A percentile compares a stretch with the other conserved stretches of the same genome.
phyloP scores from a whole-genome alignment of 2,113 vertebrate genomes.

The Syrrhaptes paradoxus region DNA sequence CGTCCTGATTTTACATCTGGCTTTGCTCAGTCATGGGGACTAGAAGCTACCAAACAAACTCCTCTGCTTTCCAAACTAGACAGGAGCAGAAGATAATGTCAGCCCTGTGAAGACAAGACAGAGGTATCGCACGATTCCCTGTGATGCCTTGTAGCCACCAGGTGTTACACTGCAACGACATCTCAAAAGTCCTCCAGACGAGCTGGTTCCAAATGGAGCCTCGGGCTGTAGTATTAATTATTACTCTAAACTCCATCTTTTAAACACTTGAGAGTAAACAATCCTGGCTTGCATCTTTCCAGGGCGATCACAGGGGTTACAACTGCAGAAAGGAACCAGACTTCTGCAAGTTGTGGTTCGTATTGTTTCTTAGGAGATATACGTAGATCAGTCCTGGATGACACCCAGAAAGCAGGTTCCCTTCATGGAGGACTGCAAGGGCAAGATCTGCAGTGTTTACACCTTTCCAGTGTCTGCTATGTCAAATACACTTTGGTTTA shows the following conservation, averaged over 20 bases:
- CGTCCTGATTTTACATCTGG: neutral
- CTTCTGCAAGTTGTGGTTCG: neutral
- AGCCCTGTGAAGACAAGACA: neutral
- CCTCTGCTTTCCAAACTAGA: neutral
- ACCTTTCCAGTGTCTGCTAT: neutral
- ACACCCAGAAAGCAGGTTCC: neutral
- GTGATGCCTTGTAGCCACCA: neutral
- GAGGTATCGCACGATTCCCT: neutral
- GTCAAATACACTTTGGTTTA: neutral
- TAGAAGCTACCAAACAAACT: neutral
- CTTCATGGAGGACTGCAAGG: neutral
- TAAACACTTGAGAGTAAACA: neutral
- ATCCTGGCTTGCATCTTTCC: neutral
- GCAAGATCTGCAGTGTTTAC: neutral
- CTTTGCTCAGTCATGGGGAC: neutral
- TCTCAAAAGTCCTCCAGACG: neutral
- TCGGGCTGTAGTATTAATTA: neutral
- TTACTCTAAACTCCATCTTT: neutral
- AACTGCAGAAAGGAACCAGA: neutral
- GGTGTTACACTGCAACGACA: neutral
- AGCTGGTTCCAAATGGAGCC: neutral
- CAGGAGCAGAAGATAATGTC: neutral
- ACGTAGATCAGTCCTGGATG: neutral
- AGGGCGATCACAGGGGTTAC: neutral
- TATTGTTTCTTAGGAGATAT: neutral